phyloP scores from a whole-genome alignment of 2,113 vertebrate genomes.

The Phaethon lepturus region DNA sequence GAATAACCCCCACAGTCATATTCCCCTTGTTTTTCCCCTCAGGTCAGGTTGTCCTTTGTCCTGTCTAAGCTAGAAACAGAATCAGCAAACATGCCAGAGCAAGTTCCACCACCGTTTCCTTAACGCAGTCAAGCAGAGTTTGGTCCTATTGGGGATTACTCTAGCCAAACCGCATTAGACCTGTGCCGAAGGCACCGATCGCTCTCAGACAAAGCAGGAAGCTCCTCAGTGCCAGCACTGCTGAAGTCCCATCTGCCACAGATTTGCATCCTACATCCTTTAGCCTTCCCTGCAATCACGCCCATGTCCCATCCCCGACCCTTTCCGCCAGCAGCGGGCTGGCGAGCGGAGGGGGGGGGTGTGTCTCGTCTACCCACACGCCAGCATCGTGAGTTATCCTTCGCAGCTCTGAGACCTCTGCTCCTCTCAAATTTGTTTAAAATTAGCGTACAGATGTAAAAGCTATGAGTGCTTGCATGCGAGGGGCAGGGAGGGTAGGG shows the following conservation, averaged over 20 bases:
- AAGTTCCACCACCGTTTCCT: background rate
- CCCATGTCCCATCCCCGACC: background rate
- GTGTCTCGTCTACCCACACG: background rate
- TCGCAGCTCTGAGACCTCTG: background rate
- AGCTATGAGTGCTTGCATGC: background rate
- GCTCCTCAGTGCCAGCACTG: background rate
- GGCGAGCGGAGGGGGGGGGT: accelerated
- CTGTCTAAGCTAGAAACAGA: background rate
- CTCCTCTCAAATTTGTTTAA: background rate
- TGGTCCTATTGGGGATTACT: background rate
- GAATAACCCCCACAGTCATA: background rate
- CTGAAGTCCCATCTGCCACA: background rate
- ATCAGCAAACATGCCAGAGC: background rate
- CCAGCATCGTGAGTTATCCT: background rate
- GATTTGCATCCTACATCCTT: background rate
- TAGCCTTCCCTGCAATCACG: background rate
- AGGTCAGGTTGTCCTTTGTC: background rate
- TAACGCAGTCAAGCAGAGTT: background rate
- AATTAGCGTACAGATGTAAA: background rate
- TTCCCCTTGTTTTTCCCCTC: background rate
- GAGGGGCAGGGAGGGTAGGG: slow-evolving; percentile 3
- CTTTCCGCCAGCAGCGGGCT: background rate
- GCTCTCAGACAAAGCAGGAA: background rate
- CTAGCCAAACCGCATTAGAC: background rate
- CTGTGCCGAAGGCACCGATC: accelerated